phyloP scores from a whole-genome alignment of 2,113 vertebrate genomes.

The Petroica traversi region DNA sequence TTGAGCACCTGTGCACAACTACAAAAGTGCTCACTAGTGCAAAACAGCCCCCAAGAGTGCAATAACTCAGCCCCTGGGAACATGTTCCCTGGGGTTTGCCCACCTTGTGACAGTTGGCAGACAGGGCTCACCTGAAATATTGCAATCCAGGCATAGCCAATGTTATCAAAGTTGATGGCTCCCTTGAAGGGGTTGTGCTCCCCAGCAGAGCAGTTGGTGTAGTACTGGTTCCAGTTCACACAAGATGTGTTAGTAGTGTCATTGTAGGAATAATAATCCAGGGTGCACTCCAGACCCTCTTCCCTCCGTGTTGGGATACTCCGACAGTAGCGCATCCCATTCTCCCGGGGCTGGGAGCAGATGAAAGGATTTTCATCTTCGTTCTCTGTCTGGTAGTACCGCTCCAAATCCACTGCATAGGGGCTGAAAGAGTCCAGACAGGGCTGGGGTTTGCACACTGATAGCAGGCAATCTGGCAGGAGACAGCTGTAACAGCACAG shows the following conservation, averaged over 20 bases:
- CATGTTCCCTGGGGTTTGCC: accelerated
- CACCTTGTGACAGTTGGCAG: background rate
- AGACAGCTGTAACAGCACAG: background rate
- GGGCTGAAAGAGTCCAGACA: constrained; percentile 74
- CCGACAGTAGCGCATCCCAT: constrained; percentile 90
- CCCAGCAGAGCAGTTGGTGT: constrained; percentile 92
- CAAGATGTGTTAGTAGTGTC: constrained; percentile 94
- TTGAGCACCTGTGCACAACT: background rate
- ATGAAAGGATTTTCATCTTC: constrained; percentile 97
- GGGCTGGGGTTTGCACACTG: background rate
- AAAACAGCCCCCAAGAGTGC: background rate
- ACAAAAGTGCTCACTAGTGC: accelerated
- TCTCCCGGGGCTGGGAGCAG: constrained; percentile 90
- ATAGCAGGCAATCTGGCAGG: background rate
- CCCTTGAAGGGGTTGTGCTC: constrained; percentile 94
- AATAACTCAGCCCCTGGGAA: background rate
- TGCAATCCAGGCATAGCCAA: constrained; percentile 97
- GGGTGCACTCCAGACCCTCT: constrained; percentile 84
- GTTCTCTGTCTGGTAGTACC: constrained; percentile 94
- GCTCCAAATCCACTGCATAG: constrained; percentile 77
- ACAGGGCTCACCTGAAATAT: constrained; percentile 90
- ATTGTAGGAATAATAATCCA: constrained; percentile 88
- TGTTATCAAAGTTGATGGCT: constrained; percentile 99
- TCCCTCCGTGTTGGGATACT: constrained; percentile 84
- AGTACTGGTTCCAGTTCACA: constrained; percentile 98